phyloP scores from a whole-genome alignment of 1,140 invertebrate genomes.

The Saccostrea cuccullata region DNA sequence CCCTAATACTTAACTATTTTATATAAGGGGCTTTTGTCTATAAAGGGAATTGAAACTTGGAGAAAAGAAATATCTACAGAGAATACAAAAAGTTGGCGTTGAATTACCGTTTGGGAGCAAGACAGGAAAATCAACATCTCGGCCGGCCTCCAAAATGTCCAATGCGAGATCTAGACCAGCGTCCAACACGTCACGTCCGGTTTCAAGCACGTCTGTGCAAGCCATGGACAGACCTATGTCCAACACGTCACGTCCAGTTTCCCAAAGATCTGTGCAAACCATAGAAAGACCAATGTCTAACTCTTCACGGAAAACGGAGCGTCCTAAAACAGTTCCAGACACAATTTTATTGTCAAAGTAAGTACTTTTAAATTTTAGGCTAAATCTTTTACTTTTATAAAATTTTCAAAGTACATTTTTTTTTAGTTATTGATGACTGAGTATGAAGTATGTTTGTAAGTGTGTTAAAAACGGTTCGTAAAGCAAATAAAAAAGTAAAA shows the following conservation, averaged over 20 bases:
- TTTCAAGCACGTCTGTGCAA: neutral
- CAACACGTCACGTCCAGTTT: neutral
- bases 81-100: conserved; percentile 49
- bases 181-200: conserved; percentile 10
- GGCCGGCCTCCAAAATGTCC: conserved; percentile 25
- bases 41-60: conserved; percentile 48
- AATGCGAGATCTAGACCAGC: neutral
- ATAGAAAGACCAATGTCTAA: neutral
- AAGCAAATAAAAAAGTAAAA: too few species aligned
- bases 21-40: neutral
- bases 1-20: too few species aligned
- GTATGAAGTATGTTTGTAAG: too few species aligned
- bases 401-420: neutral
- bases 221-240: neutral
- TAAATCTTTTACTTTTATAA: neutral
- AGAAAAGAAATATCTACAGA: conserved; percentile 51
- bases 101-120: conserved; percentile 1
- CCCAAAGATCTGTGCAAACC: neutral
- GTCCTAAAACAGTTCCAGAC: neutral
- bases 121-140: neutral
- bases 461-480: too few species aligned
- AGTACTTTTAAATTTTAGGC: neutral
- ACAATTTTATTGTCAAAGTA: neutral
- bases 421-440: too few species aligned
- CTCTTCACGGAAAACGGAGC: neutral